phyloP scores from a whole-genome alignment of 2,113 vertebrate species.

The Hassar affinis region DNA sequence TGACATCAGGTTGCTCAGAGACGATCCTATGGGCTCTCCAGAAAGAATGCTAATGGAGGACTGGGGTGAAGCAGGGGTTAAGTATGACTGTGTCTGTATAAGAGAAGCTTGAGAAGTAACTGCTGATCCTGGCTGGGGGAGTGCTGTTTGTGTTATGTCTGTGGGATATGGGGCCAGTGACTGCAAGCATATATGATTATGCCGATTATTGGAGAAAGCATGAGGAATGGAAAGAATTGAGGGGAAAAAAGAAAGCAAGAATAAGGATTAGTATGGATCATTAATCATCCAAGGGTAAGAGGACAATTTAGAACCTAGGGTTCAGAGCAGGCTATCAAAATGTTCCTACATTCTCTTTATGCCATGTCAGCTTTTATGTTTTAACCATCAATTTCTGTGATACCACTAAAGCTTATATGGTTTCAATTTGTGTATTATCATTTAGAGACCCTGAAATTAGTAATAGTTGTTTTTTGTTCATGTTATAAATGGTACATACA shows the following conservation, averaged over 20 bases:
- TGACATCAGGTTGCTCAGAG: conserved; percentile 56
- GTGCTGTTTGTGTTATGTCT: conserved; percentile 67
- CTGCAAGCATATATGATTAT: conserved; percentile 51
- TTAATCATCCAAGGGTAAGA: conserved; percentile 61
- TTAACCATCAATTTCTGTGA: too few species aligned
- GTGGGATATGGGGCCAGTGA: conserved; percentile 69
- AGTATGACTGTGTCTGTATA: conserved; percentile 67
- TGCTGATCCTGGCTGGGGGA: conserved; percentile 37
- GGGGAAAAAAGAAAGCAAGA: conserved; percentile 67
- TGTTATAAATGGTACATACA: background rate
- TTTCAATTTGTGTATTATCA: background rate
- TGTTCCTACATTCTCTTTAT: background rate
- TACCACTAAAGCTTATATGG: background rate
- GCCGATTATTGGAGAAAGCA: conserved; percentile 50
- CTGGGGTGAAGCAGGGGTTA: conserved; percentile 67
- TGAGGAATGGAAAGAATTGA: conserved; percentile 57
- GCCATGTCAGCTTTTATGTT: background rate
- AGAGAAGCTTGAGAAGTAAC: conserved; percentile 61
- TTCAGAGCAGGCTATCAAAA: background rate
- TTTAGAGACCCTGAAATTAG: background rate
- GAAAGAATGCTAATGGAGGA: conserved; percentile 63
- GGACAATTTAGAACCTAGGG: conserved; percentile 47
- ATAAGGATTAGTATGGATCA: conserved; percentile 64
- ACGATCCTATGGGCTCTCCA: conserved; percentile 65
- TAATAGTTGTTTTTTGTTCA: background rate